A percentile compares a stretch with the other conserved stretches of the same genome.
These are phyloP conservation scores for Melinaea menophilus DNA, from an alignment of 2,888 invertebrate genomes.

Conservation along the genomic window DNA sequence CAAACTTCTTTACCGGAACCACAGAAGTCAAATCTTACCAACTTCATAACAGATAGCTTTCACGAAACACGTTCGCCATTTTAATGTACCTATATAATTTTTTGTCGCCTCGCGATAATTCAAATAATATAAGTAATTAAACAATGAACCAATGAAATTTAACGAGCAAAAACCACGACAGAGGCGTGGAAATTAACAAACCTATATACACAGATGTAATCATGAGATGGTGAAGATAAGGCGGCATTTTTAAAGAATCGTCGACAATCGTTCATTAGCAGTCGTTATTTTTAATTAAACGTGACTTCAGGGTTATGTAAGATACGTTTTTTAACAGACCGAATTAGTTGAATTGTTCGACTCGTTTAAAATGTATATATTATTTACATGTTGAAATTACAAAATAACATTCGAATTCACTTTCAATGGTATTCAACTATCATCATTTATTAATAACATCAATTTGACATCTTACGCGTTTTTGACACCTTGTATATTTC, in stretches of 20 bases:
- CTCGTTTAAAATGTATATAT: neutral
- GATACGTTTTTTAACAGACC: conserved; percentile 1
- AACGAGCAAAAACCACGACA: conserved; percentile 22
- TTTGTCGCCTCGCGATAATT: neutral
- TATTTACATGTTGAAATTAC: neutral
- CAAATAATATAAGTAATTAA: conserved; percentile 20
- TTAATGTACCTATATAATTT: neutral
- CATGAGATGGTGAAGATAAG: conserved; percentile 26
- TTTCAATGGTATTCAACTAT: too few relatives aligned
- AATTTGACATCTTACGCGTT: too few relatives aligned
- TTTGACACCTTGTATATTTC: too few relatives aligned
- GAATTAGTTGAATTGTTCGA: conserved; percentile 1
- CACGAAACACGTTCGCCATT: neutral
- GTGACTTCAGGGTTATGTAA: conserved; percentile 4
- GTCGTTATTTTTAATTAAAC: conserved; percentile 37
- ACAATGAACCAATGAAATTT: conserved; percentile 29
- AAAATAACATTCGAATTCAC: too few relatives aligned
- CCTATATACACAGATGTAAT: conserved; percentile 12
- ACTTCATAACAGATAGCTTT: neutral
- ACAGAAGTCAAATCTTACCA: too few relatives aligned
- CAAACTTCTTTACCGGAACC: too few relatives aligned
- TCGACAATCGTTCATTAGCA: conserved; percentile 32
- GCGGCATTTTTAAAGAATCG: conserved; percentile 27
- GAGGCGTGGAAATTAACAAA: neutral
- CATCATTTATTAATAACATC: too few relatives aligned